Evolutionary conservation across 2,113 vertebrate species (phyloP).

Genomic region (Podarcis muralis): DNA sequence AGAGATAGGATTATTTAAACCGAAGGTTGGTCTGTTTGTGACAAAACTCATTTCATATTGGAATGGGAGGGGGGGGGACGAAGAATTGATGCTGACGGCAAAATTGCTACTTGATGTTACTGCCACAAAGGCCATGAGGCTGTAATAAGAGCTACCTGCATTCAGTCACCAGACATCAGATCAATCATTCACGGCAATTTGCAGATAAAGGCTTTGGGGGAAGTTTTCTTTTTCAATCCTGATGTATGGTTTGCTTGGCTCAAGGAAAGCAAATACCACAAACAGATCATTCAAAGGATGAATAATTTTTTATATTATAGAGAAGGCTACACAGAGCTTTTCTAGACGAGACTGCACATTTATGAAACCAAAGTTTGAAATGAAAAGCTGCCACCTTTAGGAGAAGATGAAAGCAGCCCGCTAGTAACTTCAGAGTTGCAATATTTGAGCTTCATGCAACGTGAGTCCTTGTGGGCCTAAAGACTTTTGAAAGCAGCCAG

Average conservation of each 20-base stretch:
- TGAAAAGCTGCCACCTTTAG: neutral
- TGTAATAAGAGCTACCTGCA: neutral
- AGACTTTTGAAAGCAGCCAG: neutral
- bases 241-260: neutral
- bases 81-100: neutral
- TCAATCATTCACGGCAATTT: neutral
- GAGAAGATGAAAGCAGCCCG: constrained; percentile 19
- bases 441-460: neutral
- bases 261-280: constrained; percentile 21
- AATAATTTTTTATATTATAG: neutral
- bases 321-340: neutral
- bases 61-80: neutral
- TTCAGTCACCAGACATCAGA: neutral
- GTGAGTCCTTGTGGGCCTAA: neutral
- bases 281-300: constrained; percentile 32
- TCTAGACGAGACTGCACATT: neutral
- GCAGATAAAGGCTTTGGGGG: neutral
- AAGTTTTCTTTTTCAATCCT: neutral
- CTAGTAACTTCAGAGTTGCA: neutral
- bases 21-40: neutral
- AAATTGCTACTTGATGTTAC: neutral
- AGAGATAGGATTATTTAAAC: neutral
- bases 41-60: neutral
- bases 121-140: neutral
- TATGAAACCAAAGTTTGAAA: constrained; percentile 25